These are phyloP conservation scores for Microtus richardsoni DNA, from an alignment of 2,113 vertebrate species.

Conservation along the genomic window DNA sequence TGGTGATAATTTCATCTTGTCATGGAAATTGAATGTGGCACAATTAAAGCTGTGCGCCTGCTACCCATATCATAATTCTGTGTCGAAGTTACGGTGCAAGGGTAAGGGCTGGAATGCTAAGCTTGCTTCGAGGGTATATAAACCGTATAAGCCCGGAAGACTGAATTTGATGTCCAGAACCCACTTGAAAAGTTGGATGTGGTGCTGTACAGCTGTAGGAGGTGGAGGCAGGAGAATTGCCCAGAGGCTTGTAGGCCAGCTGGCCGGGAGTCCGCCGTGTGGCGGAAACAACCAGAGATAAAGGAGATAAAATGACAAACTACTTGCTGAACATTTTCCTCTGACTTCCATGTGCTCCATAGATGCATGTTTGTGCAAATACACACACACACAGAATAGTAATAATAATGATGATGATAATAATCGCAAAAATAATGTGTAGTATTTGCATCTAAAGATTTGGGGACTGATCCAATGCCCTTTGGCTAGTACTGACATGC, in stretches of 20 bases:
- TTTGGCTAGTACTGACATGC: neutral
- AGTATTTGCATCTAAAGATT: neutral
- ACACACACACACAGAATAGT: neutral
- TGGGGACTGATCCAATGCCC: neutral
- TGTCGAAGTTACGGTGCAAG: neutral
- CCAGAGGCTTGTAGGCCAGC: neutral
- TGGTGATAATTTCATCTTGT: neutral
- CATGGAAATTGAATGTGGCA: neutral
- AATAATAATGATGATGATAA: neutral
- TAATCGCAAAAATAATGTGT: neutral
- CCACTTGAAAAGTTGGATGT: neutral
- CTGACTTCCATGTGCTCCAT: neutral
- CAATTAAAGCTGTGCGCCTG: neutral
- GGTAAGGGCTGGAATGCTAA: neutral
- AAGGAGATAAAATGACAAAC: neutral
- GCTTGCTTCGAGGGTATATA: neutral
- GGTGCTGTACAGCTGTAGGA: neutral
- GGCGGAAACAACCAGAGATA: neutral
- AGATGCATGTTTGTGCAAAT: neutral
- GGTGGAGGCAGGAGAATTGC: neutral
- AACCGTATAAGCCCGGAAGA: neutral
- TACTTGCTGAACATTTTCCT: neutral
- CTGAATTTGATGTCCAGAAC: neutral
- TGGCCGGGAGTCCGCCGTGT: no score
- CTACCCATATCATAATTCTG: neutral